phyloP scores from a whole-genome alignment of 2,113 vertebrate genomes.

The Ciconia maguari region DNA sequence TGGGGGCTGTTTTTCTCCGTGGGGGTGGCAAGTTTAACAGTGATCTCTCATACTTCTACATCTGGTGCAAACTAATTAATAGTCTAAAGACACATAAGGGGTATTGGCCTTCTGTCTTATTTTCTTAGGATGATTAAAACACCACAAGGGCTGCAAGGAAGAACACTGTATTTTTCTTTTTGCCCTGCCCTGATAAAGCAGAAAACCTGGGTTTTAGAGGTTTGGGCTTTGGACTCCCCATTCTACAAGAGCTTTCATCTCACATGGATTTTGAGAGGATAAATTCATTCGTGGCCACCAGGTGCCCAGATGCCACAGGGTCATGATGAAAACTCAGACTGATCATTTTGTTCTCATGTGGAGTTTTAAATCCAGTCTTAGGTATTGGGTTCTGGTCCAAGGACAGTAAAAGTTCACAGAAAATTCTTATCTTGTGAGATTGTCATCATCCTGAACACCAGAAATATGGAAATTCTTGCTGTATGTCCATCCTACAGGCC shows the following conservation, averaged over 20 bases:
- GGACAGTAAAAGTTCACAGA: background rate
- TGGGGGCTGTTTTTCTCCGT: background rate
- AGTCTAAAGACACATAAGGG: background rate
- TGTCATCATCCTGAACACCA: background rate
- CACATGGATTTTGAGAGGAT: background rate
- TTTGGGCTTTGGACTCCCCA: background rate
- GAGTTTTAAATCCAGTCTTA: background rate
- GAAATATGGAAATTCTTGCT: background rate
- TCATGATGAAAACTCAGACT: background rate
- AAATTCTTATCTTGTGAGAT: background rate
- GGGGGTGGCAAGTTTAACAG: background rate
- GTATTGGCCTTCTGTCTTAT: background rate
- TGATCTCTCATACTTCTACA: background rate
- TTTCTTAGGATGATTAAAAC: background rate
- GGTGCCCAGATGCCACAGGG: rapidly evolving
- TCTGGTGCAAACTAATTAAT: background rate
- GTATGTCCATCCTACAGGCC: background rate
- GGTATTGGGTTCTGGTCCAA: background rate
- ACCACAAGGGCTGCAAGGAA: background rate
- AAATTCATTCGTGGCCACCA: background rate
- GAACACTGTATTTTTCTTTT: background rate
- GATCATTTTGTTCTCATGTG: background rate
- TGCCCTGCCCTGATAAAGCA: background rate
- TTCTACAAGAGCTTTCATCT: background rate
- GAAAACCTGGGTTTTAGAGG: background rate